Conservation (phyloP, 2,888 invertebrate genomes). For the Trichopoda pennipes region DNA sequence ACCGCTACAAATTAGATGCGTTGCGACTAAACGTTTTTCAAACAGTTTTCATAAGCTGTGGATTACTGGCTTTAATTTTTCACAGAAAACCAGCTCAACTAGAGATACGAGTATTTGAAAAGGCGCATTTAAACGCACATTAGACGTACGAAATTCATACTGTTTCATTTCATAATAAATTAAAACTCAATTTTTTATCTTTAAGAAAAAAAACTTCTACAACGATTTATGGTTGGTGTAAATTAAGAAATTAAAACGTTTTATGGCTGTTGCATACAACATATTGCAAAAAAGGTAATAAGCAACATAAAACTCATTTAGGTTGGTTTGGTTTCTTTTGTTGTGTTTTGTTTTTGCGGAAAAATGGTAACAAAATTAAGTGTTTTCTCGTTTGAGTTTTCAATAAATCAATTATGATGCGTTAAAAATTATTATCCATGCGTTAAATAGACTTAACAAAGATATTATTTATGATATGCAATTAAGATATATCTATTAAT, state of each 20-base stretch:
- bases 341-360: not conserved
- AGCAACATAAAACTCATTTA: not conserved
- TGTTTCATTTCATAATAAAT: conserved; percentile 41
- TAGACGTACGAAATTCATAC: conserved; percentile 20
- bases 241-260: conserved; percentile 69
- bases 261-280: conserved; percentile 54
- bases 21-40: too few species aligned
- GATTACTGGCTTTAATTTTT: not conserved
- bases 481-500: too few species aligned
- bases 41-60: too few species aligned
- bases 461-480: too few species aligned
- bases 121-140: conserved; percentile 17
- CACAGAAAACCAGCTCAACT: not conserved
- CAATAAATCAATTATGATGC: conserved; percentile 20
- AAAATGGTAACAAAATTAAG: conserved; percentile 3
- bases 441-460: too few species aligned
- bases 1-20: too few species aligned
- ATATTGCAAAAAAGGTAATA: conserved; percentile 31
- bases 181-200: conserved; percentile 36
- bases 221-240: conserved; percentile 59
- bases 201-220: conserved; percentile 28
- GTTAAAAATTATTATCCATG: not conserved
- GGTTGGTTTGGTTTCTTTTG: too few species aligned
- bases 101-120: conserved; percentile 1
- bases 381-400: not conserved